Percentiles rank a stretch among this genome's conserved stretches.
These are phyloP conservation scores for Micronycteris hirsuta DNA, from an alignment of 2,113 vertebrate species.

Conservation along the genomic window DNA sequence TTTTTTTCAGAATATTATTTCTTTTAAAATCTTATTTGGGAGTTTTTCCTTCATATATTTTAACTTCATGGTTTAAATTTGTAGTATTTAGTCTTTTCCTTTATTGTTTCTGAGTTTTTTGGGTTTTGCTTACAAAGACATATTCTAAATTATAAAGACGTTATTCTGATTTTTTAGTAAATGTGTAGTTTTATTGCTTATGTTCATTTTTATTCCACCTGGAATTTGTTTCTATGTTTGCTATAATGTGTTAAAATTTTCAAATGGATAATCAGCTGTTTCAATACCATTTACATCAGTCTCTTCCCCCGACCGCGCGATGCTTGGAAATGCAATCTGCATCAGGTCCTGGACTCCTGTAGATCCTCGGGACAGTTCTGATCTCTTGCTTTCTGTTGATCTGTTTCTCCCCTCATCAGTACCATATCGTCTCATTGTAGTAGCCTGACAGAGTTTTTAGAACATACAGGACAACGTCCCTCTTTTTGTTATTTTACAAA, in stretches of 20 bases:
- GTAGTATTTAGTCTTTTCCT: background rate
- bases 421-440: background rate
- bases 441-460: background rate
- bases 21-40: background rate
- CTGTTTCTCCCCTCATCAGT: background rate
- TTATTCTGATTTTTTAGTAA: background rate
- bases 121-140: background rate
- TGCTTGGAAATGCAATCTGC: background rate
- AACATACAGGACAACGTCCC: background rate
- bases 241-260: background rate
- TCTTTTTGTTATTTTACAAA: background rate
- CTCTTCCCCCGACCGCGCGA: background rate
- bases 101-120: background rate
- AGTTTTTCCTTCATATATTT: background rate
- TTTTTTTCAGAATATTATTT: background rate
- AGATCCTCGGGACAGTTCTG: background rate
- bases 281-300: background rate
- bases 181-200: background rate
- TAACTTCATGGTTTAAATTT: background rate
- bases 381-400: background rate
- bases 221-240: background rate
- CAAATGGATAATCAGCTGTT: background rate
- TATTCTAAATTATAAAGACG: background rate
- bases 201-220: background rate
- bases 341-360: background rate